A percentile compares a stretch with the other conserved stretches of the same genome.
These are phyloP conservation scores for Smutsia temminckii DNA, from an alignment of 2,797 vertebrate species.

Conservation along the genomic window DNA sequence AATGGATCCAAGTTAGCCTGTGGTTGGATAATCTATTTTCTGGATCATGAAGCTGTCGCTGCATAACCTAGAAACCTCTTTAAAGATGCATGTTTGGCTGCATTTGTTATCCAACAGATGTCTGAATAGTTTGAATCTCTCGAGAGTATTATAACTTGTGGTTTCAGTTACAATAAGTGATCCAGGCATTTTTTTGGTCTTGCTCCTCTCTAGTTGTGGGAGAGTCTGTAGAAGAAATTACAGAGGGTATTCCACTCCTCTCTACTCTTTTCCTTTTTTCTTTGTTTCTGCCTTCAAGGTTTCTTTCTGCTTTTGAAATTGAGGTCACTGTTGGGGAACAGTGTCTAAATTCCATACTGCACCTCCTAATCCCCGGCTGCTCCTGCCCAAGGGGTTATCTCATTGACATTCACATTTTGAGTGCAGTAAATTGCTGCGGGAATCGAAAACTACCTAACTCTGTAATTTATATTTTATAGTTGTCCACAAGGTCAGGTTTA, in stretches of 20 bases:
- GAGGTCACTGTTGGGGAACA: not conserved
- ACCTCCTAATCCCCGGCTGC: not conserved
- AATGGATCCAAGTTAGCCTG: conserved; percentile 78
- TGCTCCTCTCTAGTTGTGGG: conserved; percentile 50
- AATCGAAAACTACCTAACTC: not conserved
- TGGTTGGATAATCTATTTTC: conserved; percentile 83
- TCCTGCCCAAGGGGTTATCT: not conserved
- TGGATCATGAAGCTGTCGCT: conserved; percentile 84
- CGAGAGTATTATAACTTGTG: conserved; percentile 79
- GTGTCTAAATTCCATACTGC: not conserved
- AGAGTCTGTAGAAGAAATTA: conserved; percentile 74
- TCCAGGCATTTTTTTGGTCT: conserved; percentile 63
- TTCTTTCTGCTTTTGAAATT: conserved; percentile 44
- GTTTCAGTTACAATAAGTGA: conserved; percentile 77
- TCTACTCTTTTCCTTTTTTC: not conserved
- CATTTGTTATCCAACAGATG: conserved; percentile 86
- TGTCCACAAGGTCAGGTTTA: not conserved
- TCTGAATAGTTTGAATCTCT: conserved; percentile 85
- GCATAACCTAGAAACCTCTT: conserved; percentile 85
- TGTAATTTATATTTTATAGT: not conserved
- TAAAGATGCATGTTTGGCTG: conserved; percentile 85
- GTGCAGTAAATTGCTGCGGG: not conserved
- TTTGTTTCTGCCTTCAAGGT: conserved; percentile 37
- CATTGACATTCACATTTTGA: not conserved
- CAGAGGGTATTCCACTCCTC: conserved; percentile 47